A percentile compares a stretch with the other conserved stretches of the same genome.
These are phyloP conservation scores for Drosophila longiperda DNA, from an alignment of 2,888 invertebrate genomes.

Conservation along the genomic window DNA sequence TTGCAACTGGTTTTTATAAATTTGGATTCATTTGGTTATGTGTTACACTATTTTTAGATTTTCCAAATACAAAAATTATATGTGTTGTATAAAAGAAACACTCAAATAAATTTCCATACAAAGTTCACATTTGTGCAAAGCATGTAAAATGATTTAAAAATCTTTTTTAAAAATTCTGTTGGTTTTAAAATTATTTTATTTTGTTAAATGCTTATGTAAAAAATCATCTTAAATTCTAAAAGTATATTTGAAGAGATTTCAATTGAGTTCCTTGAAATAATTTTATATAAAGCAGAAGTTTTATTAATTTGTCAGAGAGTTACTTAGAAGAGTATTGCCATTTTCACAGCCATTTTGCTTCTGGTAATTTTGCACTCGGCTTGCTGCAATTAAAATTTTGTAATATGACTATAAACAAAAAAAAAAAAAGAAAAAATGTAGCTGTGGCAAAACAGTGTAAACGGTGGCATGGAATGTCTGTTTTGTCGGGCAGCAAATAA, in stretches of 20 bases:
- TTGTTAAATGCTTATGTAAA: not conserved
- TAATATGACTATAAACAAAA: conserved; percentile 63
- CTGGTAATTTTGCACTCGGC: conserved; percentile 36
- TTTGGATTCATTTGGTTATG: conserved; percentile 3
- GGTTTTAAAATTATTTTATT: not conserved
- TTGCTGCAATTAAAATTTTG: conserved; percentile 75
- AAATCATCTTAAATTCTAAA: not conserved
- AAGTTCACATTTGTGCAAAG: not conserved
- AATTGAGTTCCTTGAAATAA: not conserved
- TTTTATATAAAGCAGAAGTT: not conserved
- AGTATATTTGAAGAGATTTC: not conserved
- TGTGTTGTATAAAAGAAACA: not conserved
- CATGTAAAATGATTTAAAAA: not conserved
- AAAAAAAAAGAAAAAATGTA: conserved; percentile 29
- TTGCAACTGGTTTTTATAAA: conserved; percentile 10
- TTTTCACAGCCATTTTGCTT: conserved; percentile 29
- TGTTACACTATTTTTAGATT: not conserved
- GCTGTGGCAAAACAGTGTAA: conserved; percentile 66
- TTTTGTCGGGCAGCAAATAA: conserved; percentile 69
- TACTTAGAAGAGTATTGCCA: conserved; percentile 24
- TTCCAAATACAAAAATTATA: not conserved
- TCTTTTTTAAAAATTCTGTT: not conserved
- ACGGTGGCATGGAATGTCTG: conserved; percentile 69
- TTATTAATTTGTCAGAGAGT: not conserved
- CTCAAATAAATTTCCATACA: not conserved